Conservation (phyloP, 2,888 invertebrate species). For the Pherbina coryleti region DNA sequence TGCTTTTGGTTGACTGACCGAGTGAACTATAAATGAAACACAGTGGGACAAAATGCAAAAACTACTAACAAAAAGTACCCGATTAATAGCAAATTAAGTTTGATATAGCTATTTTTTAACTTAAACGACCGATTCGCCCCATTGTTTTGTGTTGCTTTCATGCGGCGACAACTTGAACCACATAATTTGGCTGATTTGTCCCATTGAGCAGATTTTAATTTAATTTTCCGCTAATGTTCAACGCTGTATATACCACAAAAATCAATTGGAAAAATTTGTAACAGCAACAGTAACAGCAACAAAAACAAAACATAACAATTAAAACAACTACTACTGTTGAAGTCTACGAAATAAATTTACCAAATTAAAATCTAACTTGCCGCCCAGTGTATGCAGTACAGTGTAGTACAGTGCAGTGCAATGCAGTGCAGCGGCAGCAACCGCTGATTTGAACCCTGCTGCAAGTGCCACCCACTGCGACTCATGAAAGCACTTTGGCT, state of each 20-base stretch:
- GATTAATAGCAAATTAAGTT: not conserved
- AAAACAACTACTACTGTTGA: conserved; percentile 51
- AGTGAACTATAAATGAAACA: conserved; percentile 13
- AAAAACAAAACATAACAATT: conserved; percentile 5
- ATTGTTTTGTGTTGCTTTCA: not conserved
- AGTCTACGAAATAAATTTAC: conserved; percentile 61
- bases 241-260: conserved; percentile 30
- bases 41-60: conserved; percentile 9
- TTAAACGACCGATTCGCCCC: not conserved
- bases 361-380: conserved; percentile 61
- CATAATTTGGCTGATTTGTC: not conserved
- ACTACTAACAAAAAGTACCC: not conserved
- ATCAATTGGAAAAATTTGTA: conserved; percentile 51
- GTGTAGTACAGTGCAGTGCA: conserved; percentile 41
- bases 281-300: conserved; percentile 46
- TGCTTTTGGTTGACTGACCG: conserved; percentile 19
- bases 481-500: conserved; percentile 12
- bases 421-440: conserved; percentile 37
- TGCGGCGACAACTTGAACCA: not conserved
- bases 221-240: conserved; percentile 29
- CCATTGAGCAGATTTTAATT: conserved; percentile 23
- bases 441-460: not conserved
- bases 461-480: conserved; percentile 49
- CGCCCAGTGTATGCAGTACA: conserved; percentile 49
- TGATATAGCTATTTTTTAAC: not conserved